phyloP scores from a whole-genome alignment of 2,113 vertebrate species.

The Galemys pyrenaicus region DNA sequence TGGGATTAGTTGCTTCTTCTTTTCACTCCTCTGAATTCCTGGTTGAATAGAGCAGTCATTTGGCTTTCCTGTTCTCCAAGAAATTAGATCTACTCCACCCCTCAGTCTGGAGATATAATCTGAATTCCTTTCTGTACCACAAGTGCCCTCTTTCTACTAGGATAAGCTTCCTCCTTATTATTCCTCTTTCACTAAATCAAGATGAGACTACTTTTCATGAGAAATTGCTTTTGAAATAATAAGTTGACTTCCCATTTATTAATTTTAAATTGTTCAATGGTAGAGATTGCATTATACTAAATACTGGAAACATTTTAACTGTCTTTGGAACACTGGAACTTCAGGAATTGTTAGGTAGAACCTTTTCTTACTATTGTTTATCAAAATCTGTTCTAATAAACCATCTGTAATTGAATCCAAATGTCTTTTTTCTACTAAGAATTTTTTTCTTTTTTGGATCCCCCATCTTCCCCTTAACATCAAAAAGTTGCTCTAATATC shows the following conservation, averaged over 20 bases:
- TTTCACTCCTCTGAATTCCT: not conserved
- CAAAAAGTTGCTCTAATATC: slow-evolving; percentile 29
- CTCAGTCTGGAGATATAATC: not conserved
- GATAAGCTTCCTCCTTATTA: not conserved
- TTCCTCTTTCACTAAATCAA: not conserved
- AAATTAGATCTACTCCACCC: not conserved
- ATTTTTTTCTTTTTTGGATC: not conserved
- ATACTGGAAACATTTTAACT: not conserved
- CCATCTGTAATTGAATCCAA: slow-evolving; percentile 26
- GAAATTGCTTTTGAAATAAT: slow-evolving; percentile 25
- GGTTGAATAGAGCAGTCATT: not conserved
- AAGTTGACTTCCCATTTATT: not conserved
- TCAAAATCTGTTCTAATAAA: slow-evolving; percentile 15
- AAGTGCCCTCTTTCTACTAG: not conserved
- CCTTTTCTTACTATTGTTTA: slow-evolving; percentile 32
- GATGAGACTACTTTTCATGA: not conserved
- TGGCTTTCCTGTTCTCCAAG: not conserved
- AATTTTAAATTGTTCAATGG: not conserved
- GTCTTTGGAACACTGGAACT: not conserved
- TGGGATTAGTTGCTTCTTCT: not conserved
- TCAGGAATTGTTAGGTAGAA: not conserved
- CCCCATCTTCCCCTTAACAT: not conserved
- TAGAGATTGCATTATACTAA: not conserved
- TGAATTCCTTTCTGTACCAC: not conserved
- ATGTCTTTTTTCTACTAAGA: slow-evolving; percentile 25